phyloP scores from a whole-genome alignment of 2,113 vertebrate species.

The Myocastor coypus region DNA sequence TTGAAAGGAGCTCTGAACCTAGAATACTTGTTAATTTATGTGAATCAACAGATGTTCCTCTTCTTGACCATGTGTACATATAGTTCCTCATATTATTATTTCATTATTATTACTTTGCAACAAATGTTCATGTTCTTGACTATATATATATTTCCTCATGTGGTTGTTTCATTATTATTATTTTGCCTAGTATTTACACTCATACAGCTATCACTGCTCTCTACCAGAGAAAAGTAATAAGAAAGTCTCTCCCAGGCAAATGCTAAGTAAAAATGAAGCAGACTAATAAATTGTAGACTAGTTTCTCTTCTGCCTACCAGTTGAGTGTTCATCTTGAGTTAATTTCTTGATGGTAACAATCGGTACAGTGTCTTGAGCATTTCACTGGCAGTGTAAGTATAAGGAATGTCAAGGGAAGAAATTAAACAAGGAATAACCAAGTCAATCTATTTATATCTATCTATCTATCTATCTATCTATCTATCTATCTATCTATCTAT shows the following conservation, averaged over 20 bases:
- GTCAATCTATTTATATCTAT: too few relatives aligned
- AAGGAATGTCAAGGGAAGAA: slow-evolving; percentile 45
- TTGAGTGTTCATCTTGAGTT: slow-evolving; percentile 52
- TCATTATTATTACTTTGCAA: slow-evolving; percentile 37
- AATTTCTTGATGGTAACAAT: slow-evolving; percentile 64
- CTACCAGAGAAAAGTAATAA: background rate
- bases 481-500: too few relatives aligned
- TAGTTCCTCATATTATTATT: background rate
- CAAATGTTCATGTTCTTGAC: background rate
- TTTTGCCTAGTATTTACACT: background rate
- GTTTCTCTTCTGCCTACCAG: slow-evolving; percentile 16
- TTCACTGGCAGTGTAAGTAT: slow-evolving; percentile 31
- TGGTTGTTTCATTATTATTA: slow-evolving; percentile 11
- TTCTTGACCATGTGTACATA: background rate
- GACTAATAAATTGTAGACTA: background rate
- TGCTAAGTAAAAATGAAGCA: slow-evolving; percentile 31
- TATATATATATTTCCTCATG: background rate
- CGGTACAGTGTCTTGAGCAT: slow-evolving; percentile 46
- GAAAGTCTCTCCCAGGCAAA: slow-evolving; percentile 21
- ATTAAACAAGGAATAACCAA: slow-evolving; percentile 47
- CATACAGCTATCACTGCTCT: background rate
- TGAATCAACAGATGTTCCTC: background rate
- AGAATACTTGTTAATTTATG: background rate
- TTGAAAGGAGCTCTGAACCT: background rate
- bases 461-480: too few relatives aligned